Evolutionary conservation across 1,140 invertebrate species (phyloP), one percentile per base, ranked within the genome.

Genomic region (Bicyclus anynana): DNA sequence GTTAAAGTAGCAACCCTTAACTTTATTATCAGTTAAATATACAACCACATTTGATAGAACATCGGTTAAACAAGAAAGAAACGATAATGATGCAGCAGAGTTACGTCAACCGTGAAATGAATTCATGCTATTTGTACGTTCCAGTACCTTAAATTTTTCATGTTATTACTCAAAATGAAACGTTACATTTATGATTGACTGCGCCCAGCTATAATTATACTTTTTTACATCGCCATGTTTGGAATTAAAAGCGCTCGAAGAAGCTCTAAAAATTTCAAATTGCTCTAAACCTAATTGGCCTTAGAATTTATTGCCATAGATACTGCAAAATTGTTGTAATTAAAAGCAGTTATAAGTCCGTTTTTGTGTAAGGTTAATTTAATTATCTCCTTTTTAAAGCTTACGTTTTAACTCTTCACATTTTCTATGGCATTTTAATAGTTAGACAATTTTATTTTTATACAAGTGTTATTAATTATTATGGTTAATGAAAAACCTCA

Each of bases 61-160:
- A 58, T 56, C 52, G 47, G 37, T 52, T 50, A 55, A 52, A 29
- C 49, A 61, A 56, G 55, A 16, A 52, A 56, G 48, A 55, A 38
- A 29, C 42, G 33, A 62, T 78, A 78, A 78, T 81, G 74, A 67
- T 55, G 65, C 56, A 60, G 50, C 48, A 37, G 54, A 52, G 71
- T 48, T 47, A 64, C 29, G 35, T 52, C 48, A 62, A 59, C 61
- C 76, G 69, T 79, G 65, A 77, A 79, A 79, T 75, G 47, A 72
- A 77, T 78, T 72, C 69, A 69, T 38, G 54, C 52, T 60, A 58
- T 66, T 62, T 62, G 63, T 69, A 54, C 51, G 57, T 69, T 66
- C 57, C 46, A 59, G 51, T 65, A 55, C 56, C 59, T 69, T 55
- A 60, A 61, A 70, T 61, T 62, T 64, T 63, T 67, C 52, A 49